Base-by-base conservation (phyloP, 1,140 invertebrate species). In the Zaprionus kolodkinae region DNA sequence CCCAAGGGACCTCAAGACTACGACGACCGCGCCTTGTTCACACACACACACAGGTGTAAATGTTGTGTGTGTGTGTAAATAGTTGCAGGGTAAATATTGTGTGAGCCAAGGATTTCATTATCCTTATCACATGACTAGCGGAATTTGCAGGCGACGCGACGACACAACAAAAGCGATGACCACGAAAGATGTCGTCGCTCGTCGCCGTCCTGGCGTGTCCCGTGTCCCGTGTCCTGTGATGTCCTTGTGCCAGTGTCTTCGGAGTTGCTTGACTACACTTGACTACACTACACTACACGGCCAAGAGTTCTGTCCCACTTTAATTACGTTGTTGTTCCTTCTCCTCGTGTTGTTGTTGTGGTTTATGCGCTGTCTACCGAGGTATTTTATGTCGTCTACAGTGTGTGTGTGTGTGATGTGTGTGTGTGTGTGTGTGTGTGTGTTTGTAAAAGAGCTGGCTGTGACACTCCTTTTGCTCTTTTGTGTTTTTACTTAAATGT, bases 21-120 rank as follows among this genome's bases (percentile, higher is more conserved):
- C 69, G 62, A 60, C 35, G 64, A 75, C 82, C 89, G 62, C 89
- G 86, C 89, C 89, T 89, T 82, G 76, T 81, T 79, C 43, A 70
- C 11, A 50, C 17, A 72, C 43, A 59, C 9, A 57, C 30, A 40
- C 40, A 30, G 27, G 27, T 30, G 27, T 30, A 4, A 2, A 3
- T 2, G 4, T 0, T 50, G 17, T n/a, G 17, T 10, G 11, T 17
- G 36, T 64, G 55, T 69, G 81, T 67, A 81, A 91, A 91, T 83
- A 82, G 73, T 76, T 50, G 74, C 76, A 85, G 79, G 81, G 87
- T 77, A 87, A 90, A 87, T 87, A 91, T 76, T 82, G 91, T 75
- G 76, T 71, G 70, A 79, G 85, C 72, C 81, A 91, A 91, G 90
- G 83, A 91, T 91, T 91, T 91, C 90, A 91, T 91, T 91, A 91